Evolutionary conservation across 1,140 invertebrate species (phyloP), one percentile per base, ranked within the genome.

Genomic region (Phortica variegata): DNA sequence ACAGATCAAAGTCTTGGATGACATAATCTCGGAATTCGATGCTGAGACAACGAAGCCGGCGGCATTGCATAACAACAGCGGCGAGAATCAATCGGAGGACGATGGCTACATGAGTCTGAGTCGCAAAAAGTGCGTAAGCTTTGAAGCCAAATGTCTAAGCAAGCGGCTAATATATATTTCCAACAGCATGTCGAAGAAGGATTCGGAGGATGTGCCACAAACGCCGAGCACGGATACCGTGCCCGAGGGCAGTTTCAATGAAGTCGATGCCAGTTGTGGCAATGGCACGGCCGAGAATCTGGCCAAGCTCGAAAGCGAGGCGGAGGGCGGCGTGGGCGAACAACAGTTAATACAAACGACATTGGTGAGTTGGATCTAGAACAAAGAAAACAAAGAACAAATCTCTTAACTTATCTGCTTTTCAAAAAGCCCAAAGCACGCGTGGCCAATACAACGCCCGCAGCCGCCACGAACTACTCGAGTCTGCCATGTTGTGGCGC

Each of bases 31-130:
- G 54, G 89, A 91, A 79, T 91, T 90, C 79, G 89, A 91, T 82
- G 89, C 90, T 54, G 68, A 79, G 52, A 77, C 78, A 58, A 77
- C 77, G 49, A 78, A 77, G 46, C 77, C 78, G 39, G 73, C 65
- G 39, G 57, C 63, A 20, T 50, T 68, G 54, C 57, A 68, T 58
- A 39, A 60, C 49, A 70, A 68, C 84, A 66, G 87, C 84, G 60
- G 82, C 85, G 79, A 87, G 84, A 87, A 89, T 75, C 87, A 89
- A 73, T 90, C 88, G 31, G 88, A 91, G 76, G 88, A 91, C 82
- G 88, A 91, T 83, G 88, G 88, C 75, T 91, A 91, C 77, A 90
- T 90, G 87, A 90, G 87, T 78, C 89, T 90, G 82, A 91, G 90
- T 83, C 88, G 88, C 54, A 84, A 87, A 73, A 83, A 85, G 79